phyloP scores from a whole-genome alignment of 2,888 invertebrate species.

The Vesta saturnalis region DNA sequence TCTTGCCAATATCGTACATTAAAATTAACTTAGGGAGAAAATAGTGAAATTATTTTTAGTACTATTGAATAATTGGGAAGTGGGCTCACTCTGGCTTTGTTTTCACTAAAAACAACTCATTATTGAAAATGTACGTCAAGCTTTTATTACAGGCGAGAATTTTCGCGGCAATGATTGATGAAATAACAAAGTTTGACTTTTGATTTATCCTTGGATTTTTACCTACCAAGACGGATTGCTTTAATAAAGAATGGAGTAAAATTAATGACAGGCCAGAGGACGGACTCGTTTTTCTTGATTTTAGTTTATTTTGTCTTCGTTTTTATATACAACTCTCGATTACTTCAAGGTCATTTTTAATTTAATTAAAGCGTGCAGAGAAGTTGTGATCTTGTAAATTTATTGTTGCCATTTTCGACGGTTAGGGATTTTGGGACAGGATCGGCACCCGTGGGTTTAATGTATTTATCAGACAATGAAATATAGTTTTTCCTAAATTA shows the following conservation, averaged over 20 bases:
- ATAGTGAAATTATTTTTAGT: slow-evolving; percentile 55
- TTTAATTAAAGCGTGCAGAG: not conserved
- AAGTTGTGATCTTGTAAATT: slow-evolving; percentile 6
- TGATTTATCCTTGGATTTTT: slow-evolving; percentile 46
- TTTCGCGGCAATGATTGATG: slow-evolving; percentile 44
- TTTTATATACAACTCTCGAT: slow-evolving; percentile 25
- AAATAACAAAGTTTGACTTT: slow-evolving; percentile 47
- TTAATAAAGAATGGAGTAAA: slow-evolving; percentile 48
- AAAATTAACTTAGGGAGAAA: slow-evolving; percentile 57
- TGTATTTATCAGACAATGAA: slow-evolving; percentile 17
- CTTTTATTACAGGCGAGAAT: not conserved
- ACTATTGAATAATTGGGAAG: slow-evolving; percentile 8
- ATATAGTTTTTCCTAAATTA: not conserved
- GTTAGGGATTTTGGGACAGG: slow-evolving; percentile 25
- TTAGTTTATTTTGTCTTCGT: slow-evolving; percentile 39
- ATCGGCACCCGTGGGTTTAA: slow-evolving; percentile 27
- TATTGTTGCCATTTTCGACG: not conserved
- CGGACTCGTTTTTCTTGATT: slow-evolving; percentile 50
- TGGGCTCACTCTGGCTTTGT: slow-evolving; percentile 17
- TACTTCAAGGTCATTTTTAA: slow-evolving; percentile 4
- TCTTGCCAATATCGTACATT: slow-evolving; percentile 58
- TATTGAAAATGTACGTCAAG: not conserved
- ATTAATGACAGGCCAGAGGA: slow-evolving; percentile 46
- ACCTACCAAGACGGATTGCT: slow-evolving; percentile 47
- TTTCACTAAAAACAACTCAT: slow-evolving; percentile 5